These are phyloP conservation scores for Dissostichus mawsoni DNA, from an alignment of 2,113 vertebrate genomes.

Conservation along the genomic window DNA sequence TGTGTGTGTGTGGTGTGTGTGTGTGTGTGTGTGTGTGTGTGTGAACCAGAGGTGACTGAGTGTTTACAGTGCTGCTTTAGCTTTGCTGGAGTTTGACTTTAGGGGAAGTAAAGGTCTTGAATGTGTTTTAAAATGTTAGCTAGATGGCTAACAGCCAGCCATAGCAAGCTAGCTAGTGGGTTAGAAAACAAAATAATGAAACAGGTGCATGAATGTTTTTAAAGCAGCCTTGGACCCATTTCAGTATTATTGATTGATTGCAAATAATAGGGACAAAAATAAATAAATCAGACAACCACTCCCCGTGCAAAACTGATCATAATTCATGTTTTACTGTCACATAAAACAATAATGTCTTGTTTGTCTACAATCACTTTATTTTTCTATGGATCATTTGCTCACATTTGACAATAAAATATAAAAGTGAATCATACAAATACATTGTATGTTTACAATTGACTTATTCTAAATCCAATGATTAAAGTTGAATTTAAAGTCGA, in stretches of 20 bases:
- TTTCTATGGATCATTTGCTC: too few relatives aligned
- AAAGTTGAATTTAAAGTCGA: not conserved
- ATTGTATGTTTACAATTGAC: too few relatives aligned
- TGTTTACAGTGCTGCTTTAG: not conserved
- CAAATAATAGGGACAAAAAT: not conserved
- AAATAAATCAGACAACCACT: not conserved
- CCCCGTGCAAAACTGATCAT: not conserved
- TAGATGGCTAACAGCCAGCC: not conserved
- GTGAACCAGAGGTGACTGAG: slow-evolving; percentile 13
- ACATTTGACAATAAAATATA: not conserved
- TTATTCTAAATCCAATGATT: too few relatives aligned
- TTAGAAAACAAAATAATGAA: not conserved
- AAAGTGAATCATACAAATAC: not conserved
- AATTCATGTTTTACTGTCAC: not conserved
- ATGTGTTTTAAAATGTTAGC: not conserved
- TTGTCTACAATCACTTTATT: too few relatives aligned
- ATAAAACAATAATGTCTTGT: not conserved
- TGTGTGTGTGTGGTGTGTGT: too few relatives aligned
- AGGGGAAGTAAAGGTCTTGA: slow-evolving; percentile 3
- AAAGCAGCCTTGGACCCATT: not conserved
- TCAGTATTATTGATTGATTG: not conserved
- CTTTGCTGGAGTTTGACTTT: not conserved
- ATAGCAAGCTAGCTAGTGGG: not conserved
- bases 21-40: not conserved
- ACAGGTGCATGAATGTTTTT: not conserved